Base-by-base conservation (phyloP, 2,888 invertebrate species). In the Altica lythri region DNA sequence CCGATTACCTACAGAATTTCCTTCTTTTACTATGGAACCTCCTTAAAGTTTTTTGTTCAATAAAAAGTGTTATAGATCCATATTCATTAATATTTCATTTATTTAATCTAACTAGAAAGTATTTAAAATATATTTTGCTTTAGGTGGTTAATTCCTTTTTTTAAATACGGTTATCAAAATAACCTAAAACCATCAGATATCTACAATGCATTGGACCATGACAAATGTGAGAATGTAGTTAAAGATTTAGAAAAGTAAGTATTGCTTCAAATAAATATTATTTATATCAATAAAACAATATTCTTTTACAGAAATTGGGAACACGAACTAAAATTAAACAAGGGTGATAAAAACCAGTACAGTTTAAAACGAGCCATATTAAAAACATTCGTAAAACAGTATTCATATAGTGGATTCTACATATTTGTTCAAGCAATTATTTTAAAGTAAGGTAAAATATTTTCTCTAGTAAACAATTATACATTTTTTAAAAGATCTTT, bases 71-170 rank as follows among this genome's bases (percentile, higher is more conserved):
- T 32, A 4, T 13, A 13, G n/a, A 27, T 2, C 27, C n/a, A 6
- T 27, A 4, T n/a, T 10, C n/a, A 29, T 29, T n/a, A 6, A 29
- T 29, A 29, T n/a, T n/a, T n/a, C n/a, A n/a, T n/a, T n/a, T n/a
- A n/a, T n/a, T n/a, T n/a, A n/a, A n/a, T n/a, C n/a, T n/a, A n/a
- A n/a, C n/a, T n/a, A n/a, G n/a, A n/a, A n/a, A n/a, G 3, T 25
- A 6, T 12, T 22, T 42, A 10, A 22, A 14, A 32, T n/a, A 14
- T 27, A 17, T 10, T 17, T 35, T 27, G 50, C 72, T 74, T 48
- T 75, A 89, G 89, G 78, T 89, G 88, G 88, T 77, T 86, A 43
- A 81, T 84, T 61, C 81, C 81, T 17, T 77, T 84, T 53, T 86
- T 86, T 66, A 80, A 79, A 68, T 80, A 82, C 69, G 88, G 88